Evolutionary conservation across 2,797 vertebrate genomes (phyloP).

Genomic region (Sciurus vulgaris): DNA sequence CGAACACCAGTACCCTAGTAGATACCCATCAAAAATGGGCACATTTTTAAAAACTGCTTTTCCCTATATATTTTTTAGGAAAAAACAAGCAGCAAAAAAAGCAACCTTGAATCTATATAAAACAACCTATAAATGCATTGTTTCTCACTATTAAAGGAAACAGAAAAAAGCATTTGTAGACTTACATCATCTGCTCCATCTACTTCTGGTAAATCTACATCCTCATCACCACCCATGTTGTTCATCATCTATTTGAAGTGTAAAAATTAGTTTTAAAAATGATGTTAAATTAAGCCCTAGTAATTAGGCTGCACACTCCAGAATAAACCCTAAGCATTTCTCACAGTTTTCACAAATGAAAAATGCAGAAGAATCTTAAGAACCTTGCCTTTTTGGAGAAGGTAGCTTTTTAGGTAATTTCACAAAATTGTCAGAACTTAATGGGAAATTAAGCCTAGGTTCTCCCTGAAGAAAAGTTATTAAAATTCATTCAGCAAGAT

Average conservation of each 20-base stretch:
- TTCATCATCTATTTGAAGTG: conserved; percentile 95
- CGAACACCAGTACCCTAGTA: conserved; percentile 2
- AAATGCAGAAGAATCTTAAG: conserved; percentile 49
- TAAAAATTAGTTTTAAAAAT: conserved; percentile 79
- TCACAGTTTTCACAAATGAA: conserved; percentile 46
- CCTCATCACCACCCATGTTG: conserved; percentile 97
- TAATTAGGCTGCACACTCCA: conserved; percentile 61
- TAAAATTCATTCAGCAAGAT: conserved; percentile 39
- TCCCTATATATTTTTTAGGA: not conserved
- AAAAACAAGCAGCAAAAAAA: not conserved
- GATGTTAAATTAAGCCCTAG: conserved; percentile 68
- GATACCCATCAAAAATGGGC: not conserved
- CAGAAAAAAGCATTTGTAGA: conserved; percentile 65
- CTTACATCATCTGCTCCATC: conserved; percentile 97
- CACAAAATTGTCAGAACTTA: conserved; percentile 39
- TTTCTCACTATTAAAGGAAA: conserved; percentile 68
- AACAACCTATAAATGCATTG: conserved; percentile 47
- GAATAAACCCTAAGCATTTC: conserved; percentile 31
- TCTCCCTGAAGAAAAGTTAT: not conserved
- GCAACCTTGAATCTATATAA: not conserved
- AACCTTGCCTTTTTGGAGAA: conserved; percentile 44
- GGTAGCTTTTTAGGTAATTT: conserved; percentile 3
- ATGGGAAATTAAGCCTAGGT: conserved; percentile 31
- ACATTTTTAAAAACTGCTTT: conserved; percentile 24
- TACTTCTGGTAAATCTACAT: conserved; percentile 96